Conservation (phyloP, 2,797 vertebrate genomes). For the Enteromius viviparus region DNA sequence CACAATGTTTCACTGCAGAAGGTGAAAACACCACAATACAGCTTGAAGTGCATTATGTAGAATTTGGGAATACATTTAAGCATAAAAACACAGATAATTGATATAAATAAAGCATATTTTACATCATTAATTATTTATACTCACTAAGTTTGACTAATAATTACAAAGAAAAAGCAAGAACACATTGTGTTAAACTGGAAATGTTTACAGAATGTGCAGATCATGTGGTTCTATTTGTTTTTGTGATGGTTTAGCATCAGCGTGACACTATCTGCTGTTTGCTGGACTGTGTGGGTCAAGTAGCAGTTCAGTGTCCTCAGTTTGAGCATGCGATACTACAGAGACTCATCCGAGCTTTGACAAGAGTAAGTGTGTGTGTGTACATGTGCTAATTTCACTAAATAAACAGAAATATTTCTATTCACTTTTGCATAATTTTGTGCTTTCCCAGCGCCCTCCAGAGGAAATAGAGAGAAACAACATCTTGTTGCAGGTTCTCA, state of each 20-base stretch:
- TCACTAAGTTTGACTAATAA: not conserved
- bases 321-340: constrained; percentile 76
- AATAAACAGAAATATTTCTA: not conserved
- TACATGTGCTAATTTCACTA: not conserved
- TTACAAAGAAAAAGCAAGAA: not conserved
- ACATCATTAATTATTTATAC: no score
- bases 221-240: not conserved
- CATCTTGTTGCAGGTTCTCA: constrained; percentile 69
- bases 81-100: not conserved
- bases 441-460: constrained; percentile 63
- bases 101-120: not conserved
- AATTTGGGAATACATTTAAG: not conserved
- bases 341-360: constrained; percentile 75
- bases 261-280: constrained; percentile 78
- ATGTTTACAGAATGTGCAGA: not conserved
- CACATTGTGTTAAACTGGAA: not conserved
- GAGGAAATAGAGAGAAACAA: constrained; percentile 66
- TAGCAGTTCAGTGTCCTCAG: constrained; percentile 68
- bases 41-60: not conserved
- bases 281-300: constrained; percentile 76
- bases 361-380: constrained; percentile 69
- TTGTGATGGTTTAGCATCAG: constrained; percentile 69
- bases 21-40: constrained; percentile 61
- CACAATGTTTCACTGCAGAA: constrained; percentile 70
- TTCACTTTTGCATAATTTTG: not conserved